Conservation (phyloP, 2,888 invertebrate genomes). For the Tenthredo mesomela region DNA sequence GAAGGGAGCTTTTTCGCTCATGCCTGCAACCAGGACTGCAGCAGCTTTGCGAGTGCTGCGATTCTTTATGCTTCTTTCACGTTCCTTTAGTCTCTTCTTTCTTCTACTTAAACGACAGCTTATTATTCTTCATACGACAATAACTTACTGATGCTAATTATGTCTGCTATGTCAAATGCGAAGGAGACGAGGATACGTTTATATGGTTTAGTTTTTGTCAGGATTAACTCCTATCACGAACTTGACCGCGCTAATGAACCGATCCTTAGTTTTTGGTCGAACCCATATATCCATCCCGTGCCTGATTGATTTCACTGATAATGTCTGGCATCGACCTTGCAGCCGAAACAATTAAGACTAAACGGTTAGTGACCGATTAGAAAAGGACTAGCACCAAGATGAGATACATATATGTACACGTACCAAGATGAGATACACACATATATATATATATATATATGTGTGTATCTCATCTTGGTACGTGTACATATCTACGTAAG, state of each 20-base stretch:
- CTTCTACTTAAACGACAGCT: too few species aligned
- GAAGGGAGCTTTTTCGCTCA: too few species aligned
- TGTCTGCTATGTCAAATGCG: neutral
- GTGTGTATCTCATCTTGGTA: neutral
- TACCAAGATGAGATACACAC: too few species aligned
- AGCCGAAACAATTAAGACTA: slow-evolving; percentile 11
- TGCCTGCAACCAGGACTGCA: too few species aligned
- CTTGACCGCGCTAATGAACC: slow-evolving; percentile 7
- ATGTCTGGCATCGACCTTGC: neutral
- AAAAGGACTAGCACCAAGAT: neutral
- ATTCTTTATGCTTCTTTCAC: too few species aligned
- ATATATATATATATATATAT: neutral
- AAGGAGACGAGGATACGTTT: too few species aligned
- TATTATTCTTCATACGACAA: neutral
- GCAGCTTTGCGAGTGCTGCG: too few species aligned
- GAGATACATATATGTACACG: too few species aligned
- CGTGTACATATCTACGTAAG: neutral
- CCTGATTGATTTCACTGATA: slow-evolving; percentile 19
- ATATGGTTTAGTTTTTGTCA: neutral
- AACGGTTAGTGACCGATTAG: slow-evolving; percentile 13
- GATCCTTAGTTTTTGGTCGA: neutral
- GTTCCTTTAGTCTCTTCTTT: too few species aligned
- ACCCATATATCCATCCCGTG: neutral
- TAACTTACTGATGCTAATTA: neutral
- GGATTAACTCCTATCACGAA: neutral